Base-by-base conservation (phyloP, 2,888 invertebrate genomes). In the Lepeophtheirus nordmannii region DNA sequence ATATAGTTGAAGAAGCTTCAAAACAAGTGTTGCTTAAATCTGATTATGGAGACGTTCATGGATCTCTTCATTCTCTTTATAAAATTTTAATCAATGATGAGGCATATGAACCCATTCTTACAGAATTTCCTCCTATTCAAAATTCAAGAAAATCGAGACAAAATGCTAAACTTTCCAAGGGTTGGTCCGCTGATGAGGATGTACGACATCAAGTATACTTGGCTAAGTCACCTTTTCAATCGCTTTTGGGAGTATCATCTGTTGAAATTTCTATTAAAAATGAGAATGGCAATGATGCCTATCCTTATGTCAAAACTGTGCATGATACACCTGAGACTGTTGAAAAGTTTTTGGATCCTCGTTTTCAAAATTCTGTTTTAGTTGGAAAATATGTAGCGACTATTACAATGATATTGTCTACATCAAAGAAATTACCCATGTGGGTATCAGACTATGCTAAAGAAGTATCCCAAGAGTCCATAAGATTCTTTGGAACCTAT, bases 191-290 rank as follows among this genome's bases (percentile, higher is more conserved):
- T 17, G n/a, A 14, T 46, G n/a, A 46, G 53, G 53, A 46, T 46
- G 53, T 5, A 3, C n/a, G 8, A 14, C 17, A n/a, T 3, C 53
- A 46, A 17, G n/a, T 46, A n/a, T 46, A 46, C 53, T 17, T 46
- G n/a, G 17, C 14, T 14, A 14, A 46, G 8, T 46, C 53, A 14
- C 53, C 53, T 20, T 62, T 62, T 20, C 62, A 62, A 20, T 39
- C 14, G 17, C 14, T 62, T 12, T 23, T 62, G 9, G 62, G 62
- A 9, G 23, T 62, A 11, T 62, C 62, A 20, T 39, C 40, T 20
- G 20, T 62, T 10, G 62, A 62, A 62, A 40, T 62, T 22, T 30
- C 62, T 17, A 39, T 62, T 12, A 62, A 62, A 30, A 62, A 46
- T 17, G 53, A 46, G 53, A 17, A 38, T 62, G 39, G 17, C 1